Base-by-base conservation (phyloP, 1,140 invertebrate genomes). In the Scaptomyza montana region DNA sequence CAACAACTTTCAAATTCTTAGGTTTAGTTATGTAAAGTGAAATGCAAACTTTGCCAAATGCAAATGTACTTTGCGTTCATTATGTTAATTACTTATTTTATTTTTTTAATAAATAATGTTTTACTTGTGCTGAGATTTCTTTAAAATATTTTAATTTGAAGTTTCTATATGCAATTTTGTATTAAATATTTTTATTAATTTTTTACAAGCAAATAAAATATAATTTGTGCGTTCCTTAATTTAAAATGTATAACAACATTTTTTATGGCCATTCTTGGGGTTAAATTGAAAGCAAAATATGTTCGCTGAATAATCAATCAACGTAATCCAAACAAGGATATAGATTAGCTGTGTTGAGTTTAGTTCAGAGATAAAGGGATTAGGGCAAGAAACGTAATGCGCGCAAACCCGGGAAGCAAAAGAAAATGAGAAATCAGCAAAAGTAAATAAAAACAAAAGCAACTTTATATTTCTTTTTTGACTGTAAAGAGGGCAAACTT, bases 401-500 rank as follows among this genome's bases (percentile, higher is more conserved):
- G 16, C n/a, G 16, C 30, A 39, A 63, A 45, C 5, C 36, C 28
- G 28, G 60, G 77, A 86, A 80, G 62, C 68, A 56, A 86, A 80
- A 70, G 74, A 69, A 84, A 84, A 84, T 79, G 77, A 78, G 67
- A 86, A 85, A 86, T 85, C 74, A 75, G 70, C 74, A 78, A 80
- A 57, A 86, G 65, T 75, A 85, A 85, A 82, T 64, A 74, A 47
- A 70, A 43, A 69, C 51, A 57, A 36, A 72, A 64, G 66, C 75
- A 65, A 74, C 64, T 81, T 60, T 70, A 78, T 70, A n/a, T 1
- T 4, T 43, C n/a, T n/a, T 12, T 43, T 43, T 43, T n/a, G 39
- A 5, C 53, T 65, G 78, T 67, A 82, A 82, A 82, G 75, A 84
- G 73, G 59, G 64, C 49, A 45, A 62, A 51, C 63, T 60, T 60